Percentiles rank a stretch among this genome's conserved stretches.
These are phyloP conservation scores for Agrochola lota DNA, from an alignment of 2,888 invertebrate species.

Conservation along the genomic window DNA sequence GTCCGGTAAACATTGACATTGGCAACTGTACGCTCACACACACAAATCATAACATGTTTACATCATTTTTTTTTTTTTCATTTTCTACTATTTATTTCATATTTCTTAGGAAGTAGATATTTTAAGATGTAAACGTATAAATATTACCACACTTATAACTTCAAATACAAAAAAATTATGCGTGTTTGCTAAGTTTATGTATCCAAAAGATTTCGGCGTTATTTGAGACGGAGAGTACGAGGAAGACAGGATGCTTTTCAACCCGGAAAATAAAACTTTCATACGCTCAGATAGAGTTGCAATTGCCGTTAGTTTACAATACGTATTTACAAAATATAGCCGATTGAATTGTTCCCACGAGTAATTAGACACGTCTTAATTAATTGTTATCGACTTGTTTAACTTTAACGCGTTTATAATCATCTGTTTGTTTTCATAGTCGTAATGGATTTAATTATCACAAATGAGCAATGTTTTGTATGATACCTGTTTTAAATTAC, in stretches of 20 bases:
- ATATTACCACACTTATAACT: not conserved
- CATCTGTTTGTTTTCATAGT: slow-evolving; percentile 30
- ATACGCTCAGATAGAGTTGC: not conserved
- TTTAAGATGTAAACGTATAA: not conserved
- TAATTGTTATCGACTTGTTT: slow-evolving; percentile 47
- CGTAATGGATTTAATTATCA: slow-evolving; percentile 32
- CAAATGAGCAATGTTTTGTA: slow-evolving; percentile 14
- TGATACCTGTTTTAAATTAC: not conserved
- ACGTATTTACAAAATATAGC: slow-evolving; percentile 42
- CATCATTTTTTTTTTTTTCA: not conserved
- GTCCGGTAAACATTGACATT: slow-evolving; percentile 76
- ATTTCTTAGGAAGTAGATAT: too few species aligned
- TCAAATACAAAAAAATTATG: not conserved
- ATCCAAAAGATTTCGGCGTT: not conserved
- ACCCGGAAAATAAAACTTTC: not conserved
- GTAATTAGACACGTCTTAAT: slow-evolving; percentile 47
- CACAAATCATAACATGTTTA: slow-evolving; percentile 22
- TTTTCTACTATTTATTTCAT: not conserved
- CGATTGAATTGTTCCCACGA: slow-evolving; percentile 45
- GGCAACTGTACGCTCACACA: slow-evolving; percentile 61
- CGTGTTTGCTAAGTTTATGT: not conserved
- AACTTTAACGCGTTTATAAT: slow-evolving; percentile 33
- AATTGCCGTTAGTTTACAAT: slow-evolving; percentile 17
- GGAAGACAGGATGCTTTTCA: not conserved
- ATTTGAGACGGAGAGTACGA: not conserved